These are phyloP conservation scores for Scaptomyza reducta DNA, from an alignment of 2,888 invertebrate species.

Conservation along the genomic window DNA sequence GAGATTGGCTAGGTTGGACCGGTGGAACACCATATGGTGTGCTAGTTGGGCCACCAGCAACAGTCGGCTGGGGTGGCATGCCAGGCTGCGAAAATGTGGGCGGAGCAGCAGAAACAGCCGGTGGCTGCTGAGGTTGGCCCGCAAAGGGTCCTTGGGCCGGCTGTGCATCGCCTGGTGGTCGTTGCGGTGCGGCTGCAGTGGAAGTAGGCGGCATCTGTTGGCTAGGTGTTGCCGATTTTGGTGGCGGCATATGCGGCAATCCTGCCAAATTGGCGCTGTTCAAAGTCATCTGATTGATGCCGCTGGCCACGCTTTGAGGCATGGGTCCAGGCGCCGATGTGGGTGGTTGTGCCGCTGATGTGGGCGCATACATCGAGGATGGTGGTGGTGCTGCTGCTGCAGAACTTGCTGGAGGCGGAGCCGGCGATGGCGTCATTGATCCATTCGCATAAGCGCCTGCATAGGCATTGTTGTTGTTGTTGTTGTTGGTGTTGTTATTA, in stretches of 20 bases:
- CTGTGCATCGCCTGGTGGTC: conserved; percentile 1
- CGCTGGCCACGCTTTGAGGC: conserved; percentile 70
- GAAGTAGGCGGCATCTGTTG: conserved; percentile 36
- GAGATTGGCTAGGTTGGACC: conserved; percentile 21
- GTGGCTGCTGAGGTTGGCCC: conserved; percentile 18
- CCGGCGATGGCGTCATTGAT: conserved; percentile 36
- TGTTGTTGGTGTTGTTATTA: conserved; percentile 42
- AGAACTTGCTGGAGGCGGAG: conserved; percentile 23
- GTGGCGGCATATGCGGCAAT: conserved; percentile 83
- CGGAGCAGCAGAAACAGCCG: conserved; percentile 15
- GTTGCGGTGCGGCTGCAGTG: conserved; percentile 21
- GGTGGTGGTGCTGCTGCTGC: conserved; percentile 7
- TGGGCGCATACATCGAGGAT: conserved; percentile 36
- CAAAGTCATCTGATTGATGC: conserved; percentile 80
- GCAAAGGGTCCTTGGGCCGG: neutral
- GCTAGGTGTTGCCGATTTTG: conserved; percentile 55
- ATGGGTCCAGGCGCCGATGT: conserved; percentile 28
- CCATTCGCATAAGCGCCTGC: conserved; percentile 66
- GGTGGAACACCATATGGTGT: conserved; percentile 51
- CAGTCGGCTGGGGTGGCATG: conserved; percentile 25
- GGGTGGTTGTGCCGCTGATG: conserved; percentile 35
- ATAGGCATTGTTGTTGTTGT: conserved; percentile 51
- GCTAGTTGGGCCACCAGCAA: conserved; percentile 40
- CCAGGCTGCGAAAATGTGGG: conserved; percentile 25
- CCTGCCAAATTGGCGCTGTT: conserved; percentile 79